These are phyloP conservation scores for Hipparchia semele DNA, from an alignment of 2,888 invertebrate genomes.

Conservation along the genomic window DNA sequence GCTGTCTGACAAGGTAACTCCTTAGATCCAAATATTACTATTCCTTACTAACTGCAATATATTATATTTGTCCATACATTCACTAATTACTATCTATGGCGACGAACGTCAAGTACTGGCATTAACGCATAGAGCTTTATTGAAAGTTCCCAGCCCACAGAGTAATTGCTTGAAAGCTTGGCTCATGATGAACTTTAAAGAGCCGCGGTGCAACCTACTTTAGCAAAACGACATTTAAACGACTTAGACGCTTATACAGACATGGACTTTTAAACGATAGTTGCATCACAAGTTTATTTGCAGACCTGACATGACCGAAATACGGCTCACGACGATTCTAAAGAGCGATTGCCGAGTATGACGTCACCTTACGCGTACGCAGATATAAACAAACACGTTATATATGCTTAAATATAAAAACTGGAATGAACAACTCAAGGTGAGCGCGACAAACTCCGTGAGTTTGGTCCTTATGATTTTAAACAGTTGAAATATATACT, in stretches of 20 bases:
- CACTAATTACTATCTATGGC: background rate
- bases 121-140: slow-evolving; percentile 4
- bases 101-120: background rate
- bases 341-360: slow-evolving; percentile 39
- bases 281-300: slow-evolving; percentile 72
- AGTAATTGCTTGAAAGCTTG: slow-evolving; percentile 13
- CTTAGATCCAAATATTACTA: too few relatives aligned
- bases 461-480: slow-evolving; percentile 25
- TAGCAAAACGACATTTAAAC: slow-evolving; percentile 28
- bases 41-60: background rate
- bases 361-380: slow-evolving; percentile 36
- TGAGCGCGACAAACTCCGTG: slow-evolving; percentile 29
- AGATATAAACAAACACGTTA: slow-evolving; percentile 38
- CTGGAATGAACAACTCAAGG: slow-evolving; percentile 41
- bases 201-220: slow-evolving; percentile 31
- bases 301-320: slow-evolving; percentile 60
- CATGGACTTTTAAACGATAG: slow-evolving; percentile 39
- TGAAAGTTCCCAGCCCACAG: background rate
- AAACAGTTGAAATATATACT: background rate
- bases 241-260: slow-evolving; percentile 41
- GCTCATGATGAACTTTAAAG: slow-evolving; percentile 22
- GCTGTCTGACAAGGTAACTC: slow-evolving; percentile 28
- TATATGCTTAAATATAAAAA: slow-evolving; percentile 33
- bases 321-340: slow-evolving; percentile 49
- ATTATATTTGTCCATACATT: background rate